phyloP scores from a whole-genome alignment of 2,888 invertebrate genomes.

The Acrobasis suavella region DNA sequence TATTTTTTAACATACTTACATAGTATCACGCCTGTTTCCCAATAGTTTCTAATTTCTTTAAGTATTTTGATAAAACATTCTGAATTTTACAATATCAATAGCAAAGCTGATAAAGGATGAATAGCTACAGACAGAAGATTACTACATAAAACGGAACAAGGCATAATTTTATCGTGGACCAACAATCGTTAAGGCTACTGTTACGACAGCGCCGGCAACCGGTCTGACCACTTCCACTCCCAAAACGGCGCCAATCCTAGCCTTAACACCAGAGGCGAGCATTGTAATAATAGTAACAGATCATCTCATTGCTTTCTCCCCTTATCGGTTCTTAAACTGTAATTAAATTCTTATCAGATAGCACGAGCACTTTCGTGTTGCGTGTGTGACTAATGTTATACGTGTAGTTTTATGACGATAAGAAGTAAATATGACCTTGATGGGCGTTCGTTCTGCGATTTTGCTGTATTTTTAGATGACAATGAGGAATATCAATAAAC shows the following conservation, averaged over 20 bases:
- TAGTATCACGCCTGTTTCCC: no score
- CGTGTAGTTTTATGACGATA: slow-evolving; percentile 26
- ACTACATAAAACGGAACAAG: slow-evolving; percentile 54
- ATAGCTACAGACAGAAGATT: slow-evolving; percentile 29
- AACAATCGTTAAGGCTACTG: slow-evolving; percentile 76
- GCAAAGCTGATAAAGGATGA: slow-evolving; percentile 27
- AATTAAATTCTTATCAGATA: slow-evolving; percentile 48
- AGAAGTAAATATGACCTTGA: slow-evolving; percentile 29
- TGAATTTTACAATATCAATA: slow-evolving; percentile 11
- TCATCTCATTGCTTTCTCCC: slow-evolving; percentile 48
- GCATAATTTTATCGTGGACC: slow-evolving; percentile 66
- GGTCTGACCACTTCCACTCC: slow-evolving; percentile 64
- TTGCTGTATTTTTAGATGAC: slow-evolving; percentile 19
- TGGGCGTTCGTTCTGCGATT: slow-evolving; percentile 5
- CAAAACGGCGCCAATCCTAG: slow-evolving; percentile 64
- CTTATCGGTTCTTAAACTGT: slow-evolving; percentile 45
- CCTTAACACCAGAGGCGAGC: slow-evolving; percentile 52
- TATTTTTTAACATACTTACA: no score
- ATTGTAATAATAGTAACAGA: slow-evolving; percentile 32
- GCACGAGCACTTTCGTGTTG: slow-evolving; percentile 32
- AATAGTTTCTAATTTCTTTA: no score
- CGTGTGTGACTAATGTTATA: slow-evolving; percentile 29
- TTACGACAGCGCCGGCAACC: slow-evolving; percentile 63
- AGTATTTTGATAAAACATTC: not conserved
- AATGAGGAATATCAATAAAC: slow-evolving; percentile 18